phyloP scores from a whole-genome alignment of 2,888 invertebrate species.

The Epirrita christyi region DNA sequence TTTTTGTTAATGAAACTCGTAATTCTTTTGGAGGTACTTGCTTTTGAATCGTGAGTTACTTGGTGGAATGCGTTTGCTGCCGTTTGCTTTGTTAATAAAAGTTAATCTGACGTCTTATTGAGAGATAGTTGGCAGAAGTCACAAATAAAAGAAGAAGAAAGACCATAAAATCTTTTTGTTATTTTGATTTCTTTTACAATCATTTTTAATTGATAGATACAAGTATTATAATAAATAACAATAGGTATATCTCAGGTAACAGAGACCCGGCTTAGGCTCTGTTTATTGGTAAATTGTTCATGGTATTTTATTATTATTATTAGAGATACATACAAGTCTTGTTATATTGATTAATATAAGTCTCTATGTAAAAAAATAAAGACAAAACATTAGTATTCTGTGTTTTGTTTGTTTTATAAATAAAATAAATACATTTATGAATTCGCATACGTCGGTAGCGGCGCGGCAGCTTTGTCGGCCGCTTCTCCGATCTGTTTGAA shows the following conservation, averaged over 20 bases:
- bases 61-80: conserved; percentile 21
- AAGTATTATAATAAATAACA: no score
- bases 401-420: conserved; percentile 16
- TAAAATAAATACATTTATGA: conserved; percentile 35
- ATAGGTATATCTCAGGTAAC: no score
- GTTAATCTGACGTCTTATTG: conserved; percentile 37
- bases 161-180: neutral
- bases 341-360: conserved; percentile 14
- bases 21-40: conserved; percentile 46
- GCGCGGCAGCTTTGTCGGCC: conserved; percentile 46
- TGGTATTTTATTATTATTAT: no score
- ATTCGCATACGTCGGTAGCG: conserved; percentile 46
- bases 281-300: no score
- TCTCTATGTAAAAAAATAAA: neutral
- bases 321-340: no score
- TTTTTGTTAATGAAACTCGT: conserved; percentile 73
- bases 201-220: neutral
- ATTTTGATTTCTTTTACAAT: neutral
- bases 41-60: conserved; percentile 27
- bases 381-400: conserved; percentile 33
- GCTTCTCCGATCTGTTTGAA: conserved; percentile 42
- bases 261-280: no score
- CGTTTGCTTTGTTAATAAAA: conserved; percentile 32
- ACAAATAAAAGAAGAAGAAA: no score
- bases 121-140: conserved; percentile 9